A percentile compares a stretch with the other conserved stretches of the same genome.
phyloP scores from a whole-genome alignment of 2,888 invertebrate species.

The Caenorhabditis doughertyi region DNA sequence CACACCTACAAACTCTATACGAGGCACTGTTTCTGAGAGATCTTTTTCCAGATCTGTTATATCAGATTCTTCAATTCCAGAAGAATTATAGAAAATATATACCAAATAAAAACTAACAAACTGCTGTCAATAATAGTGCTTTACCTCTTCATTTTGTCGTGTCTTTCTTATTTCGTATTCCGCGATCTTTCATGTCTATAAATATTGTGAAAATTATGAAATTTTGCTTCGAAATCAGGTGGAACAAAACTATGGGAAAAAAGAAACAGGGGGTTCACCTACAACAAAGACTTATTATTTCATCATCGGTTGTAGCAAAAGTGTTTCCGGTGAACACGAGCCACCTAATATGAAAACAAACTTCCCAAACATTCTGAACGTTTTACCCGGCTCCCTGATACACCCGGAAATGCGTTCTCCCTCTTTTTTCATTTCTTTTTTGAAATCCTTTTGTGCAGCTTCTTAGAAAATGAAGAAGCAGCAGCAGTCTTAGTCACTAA shows the following conservation, averaged over 20 bases:
- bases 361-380: conserved; percentile 52
- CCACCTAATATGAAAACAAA: conserved; percentile 62
- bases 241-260: neutral
- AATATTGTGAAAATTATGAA: conserved; percentile 27
- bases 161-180: conserved; percentile 37
- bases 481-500: conserved; percentile 17
- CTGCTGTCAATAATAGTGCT: conserved; percentile 13
- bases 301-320: conserved; percentile 60
- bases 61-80: conserved; percentile 59
- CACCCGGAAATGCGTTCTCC: conserved; percentile 25
- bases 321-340: conserved; percentile 62
- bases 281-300: conserved; percentile 59
- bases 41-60: conserved; percentile 56
- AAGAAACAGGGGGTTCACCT: conserved; percentile 16
- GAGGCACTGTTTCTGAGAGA: conserved; percentile 58
- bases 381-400: conserved; percentile 28
- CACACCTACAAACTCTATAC: conserved; percentile 63
- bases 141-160: conserved; percentile 35
- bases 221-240: neutral
- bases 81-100: conserved; percentile 35
- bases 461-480: conserved; percentile 21
- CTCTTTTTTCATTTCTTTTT: conserved; percentile 13
- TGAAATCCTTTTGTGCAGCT: neutral
- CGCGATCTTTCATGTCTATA: conserved; percentile 36
- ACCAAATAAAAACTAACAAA: neutral